Percentiles rank a stretch among this genome's conserved stretches.
phyloP scores from a whole-genome alignment of 2,797 vertebrate genomes.

The Peromyscus melanophrys region DNA sequence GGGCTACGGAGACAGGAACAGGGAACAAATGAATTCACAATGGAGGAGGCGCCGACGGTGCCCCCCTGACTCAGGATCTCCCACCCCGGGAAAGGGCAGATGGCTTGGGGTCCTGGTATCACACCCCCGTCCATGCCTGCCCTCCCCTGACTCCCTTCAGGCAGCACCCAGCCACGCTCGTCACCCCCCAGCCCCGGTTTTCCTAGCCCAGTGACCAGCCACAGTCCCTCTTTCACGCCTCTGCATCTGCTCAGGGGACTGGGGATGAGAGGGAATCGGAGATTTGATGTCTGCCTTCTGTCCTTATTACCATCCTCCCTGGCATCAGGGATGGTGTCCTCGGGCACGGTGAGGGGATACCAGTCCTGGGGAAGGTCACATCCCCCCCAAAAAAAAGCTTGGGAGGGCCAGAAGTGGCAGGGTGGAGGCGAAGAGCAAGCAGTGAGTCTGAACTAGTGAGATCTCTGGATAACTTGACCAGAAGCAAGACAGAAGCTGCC shows the following conservation, averaged over 20 bases:
- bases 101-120: background rate
- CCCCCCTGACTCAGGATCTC: background rate
- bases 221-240: conserved; percentile 23
- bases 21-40: background rate
- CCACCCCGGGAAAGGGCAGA: background rate
- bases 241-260: conserved; percentile 84
- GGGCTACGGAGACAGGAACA: background rate
- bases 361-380: background rate
- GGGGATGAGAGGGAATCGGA: conserved; percentile 84
- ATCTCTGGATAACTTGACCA: background rate
- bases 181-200: background rate
- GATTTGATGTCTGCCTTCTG: conserved; percentile 90
- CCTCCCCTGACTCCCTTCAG: background rate
- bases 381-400: background rate
- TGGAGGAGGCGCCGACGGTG: background rate
- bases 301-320: conserved; percentile 88
- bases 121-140: rapidly evolving
- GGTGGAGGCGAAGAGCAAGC: rapidly evolving
- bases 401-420: background rate
- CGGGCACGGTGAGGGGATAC: conserved; percentile 69
- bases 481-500: background rate
- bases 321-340: conserved; percentile 86
- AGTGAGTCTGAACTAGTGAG: background rate
- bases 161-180: background rate
- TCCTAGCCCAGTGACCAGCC: conserved; percentile 33